phyloP scores from a whole-genome alignment of 2,797 vertebrate species.

The Allobates femoralis region DNA sequence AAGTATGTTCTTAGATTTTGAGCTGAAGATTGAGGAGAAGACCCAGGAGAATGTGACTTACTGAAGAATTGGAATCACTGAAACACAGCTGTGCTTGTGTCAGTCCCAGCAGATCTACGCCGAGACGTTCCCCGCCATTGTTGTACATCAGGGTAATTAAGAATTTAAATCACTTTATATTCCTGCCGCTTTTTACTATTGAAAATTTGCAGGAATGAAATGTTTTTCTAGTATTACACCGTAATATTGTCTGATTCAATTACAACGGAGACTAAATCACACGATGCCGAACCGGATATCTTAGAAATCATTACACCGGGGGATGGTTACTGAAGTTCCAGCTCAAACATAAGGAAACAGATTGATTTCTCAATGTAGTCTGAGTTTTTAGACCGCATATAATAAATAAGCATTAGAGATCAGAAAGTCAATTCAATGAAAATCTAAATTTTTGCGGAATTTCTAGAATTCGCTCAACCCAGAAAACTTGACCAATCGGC shows the following conservation, averaged over 20 bases:
- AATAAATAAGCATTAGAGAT: too few relatives aligned
- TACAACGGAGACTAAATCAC: slow-evolving; percentile 37
- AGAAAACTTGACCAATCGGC: too few relatives aligned
- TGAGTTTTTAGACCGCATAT: neutral
- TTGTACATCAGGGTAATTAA: slow-evolving; percentile 45
- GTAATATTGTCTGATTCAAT: slow-evolving; percentile 46
- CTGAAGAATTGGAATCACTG: slow-evolving; percentile 40
- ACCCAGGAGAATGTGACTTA: slow-evolving; percentile 25
- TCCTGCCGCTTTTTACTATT: slow-evolving; percentile 39
- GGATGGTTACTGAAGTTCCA: neutral
- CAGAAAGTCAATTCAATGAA: too few relatives aligned
- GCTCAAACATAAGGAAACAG: neutral
- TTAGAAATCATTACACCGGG: neutral
- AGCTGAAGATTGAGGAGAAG: slow-evolving; percentile 1
- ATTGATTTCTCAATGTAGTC: neutral
- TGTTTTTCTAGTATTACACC: slow-evolving; percentile 18
- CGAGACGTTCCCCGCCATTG: slow-evolving; percentile 33
- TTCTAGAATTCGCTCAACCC: too few relatives aligned
- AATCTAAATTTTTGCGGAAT: too few relatives aligned
- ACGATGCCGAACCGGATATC: neutral
- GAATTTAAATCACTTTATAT: slow-evolving; percentile 48
- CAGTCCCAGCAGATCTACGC: slow-evolving; percentile 34
- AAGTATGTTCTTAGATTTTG: neutral
- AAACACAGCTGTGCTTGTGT: slow-evolving; percentile 53
- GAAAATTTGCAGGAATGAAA: slow-evolving; percentile 42